Evolutionary conservation across 2,888 invertebrate species (phyloP).

Genomic region (Osmoderma eremita): DNA sequence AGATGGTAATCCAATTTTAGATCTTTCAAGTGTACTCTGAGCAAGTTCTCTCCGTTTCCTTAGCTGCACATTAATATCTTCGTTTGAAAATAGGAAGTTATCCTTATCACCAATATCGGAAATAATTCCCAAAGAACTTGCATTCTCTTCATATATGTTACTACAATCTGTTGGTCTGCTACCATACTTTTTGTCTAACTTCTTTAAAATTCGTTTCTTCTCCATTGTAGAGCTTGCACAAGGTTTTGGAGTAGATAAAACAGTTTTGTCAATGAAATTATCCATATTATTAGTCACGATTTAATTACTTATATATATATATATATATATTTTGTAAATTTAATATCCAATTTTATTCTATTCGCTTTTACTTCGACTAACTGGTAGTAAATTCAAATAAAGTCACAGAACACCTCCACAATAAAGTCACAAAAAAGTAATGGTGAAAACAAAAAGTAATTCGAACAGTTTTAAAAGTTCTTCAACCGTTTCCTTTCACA

Average conservation of each 20-base stretch:
- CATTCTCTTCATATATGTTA: conserved; percentile 23
- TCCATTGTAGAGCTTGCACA: conserved; percentile 63
- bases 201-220: conserved; percentile 51
- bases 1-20: conserved; percentile 53
- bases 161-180: conserved; percentile 15
- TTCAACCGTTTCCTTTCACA: no score
- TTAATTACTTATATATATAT: neutral
- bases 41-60: conserved; percentile 52
- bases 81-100: neutral
- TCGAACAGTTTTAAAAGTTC: no score
- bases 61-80: conserved; percentile 24
- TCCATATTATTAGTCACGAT: conserved; percentile 1
- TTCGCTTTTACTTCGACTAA: no score
- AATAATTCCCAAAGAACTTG: conserved; percentile 31
- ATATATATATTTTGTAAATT: neutral
- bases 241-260: conserved; percentile 59
- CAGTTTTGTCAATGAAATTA: conserved; percentile 45
- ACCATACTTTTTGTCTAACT: conserved; percentile 37
- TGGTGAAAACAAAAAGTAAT: no score
- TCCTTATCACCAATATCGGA: conserved; percentile 32
- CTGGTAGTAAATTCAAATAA: no score
- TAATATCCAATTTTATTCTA: no score
- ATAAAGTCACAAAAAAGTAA: no score
- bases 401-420: no score
- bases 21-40: conserved; percentile 50